phyloP scores from a whole-genome alignment of 2,797 vertebrate species.

The Holocentrus rufus region DNA sequence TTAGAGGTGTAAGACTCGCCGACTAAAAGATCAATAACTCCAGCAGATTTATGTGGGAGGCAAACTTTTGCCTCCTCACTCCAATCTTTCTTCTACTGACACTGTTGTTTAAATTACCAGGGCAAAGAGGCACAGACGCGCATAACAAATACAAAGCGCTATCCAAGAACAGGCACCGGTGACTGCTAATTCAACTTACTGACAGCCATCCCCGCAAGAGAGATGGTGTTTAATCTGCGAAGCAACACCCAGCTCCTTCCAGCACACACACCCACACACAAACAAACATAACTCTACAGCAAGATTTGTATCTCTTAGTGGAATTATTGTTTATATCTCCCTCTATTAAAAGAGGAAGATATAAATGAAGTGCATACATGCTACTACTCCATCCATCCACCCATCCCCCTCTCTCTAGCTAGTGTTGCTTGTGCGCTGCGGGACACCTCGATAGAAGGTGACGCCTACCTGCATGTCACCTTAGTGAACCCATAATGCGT shows the following conservation, averaged over 20 bases:
- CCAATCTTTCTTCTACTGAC: constrained; percentile 21
- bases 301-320: no score
- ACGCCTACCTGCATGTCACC: no score
- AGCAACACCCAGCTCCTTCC: background rate
- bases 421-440: no score
- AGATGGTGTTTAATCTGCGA: constrained; percentile 28
- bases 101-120: constrained; percentile 46
- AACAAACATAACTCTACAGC: background rate
- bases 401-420: no score
- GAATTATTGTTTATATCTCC: no score
- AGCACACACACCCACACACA: background rate
- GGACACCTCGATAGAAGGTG: no score
- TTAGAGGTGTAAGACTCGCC: constrained; percentile 37
- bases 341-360: no score
- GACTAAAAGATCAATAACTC: constrained; percentile 61
- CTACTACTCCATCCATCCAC: no score
- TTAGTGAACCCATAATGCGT: background rate
- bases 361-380: no score
- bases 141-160: constrained; percentile 30
- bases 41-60: constrained; percentile 53
- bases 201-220: constrained; percentile 31
- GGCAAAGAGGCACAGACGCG: constrained; percentile 23
- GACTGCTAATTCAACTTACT: constrained; percentile 35
- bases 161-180: constrained; percentile 1
- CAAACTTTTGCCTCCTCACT: constrained; percentile 46